Base-by-base conservation (phyloP, 2,797 vertebrate genomes). In the Thalassophryne amazonica region DNA sequence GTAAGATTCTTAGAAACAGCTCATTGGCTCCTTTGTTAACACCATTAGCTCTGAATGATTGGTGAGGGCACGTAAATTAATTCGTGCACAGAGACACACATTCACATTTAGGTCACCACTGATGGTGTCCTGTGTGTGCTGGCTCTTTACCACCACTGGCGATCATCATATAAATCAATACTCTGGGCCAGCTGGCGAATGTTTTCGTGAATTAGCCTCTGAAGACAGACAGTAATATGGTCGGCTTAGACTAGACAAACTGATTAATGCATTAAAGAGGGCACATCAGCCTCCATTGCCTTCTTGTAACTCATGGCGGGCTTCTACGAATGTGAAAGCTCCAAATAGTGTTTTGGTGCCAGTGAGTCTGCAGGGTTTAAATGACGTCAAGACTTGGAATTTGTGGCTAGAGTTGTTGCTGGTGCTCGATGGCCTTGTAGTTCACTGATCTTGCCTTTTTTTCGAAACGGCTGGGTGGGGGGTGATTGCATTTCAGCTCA, bases 111-210 rank as follows among this genome's bases (percentile, higher is more conserved):
- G 59, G 53, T 79, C 72, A 65, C 74, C 56, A 68, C 27, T 58
- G 49, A 69, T 53, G 62, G 68, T 63, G 60, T 78, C 59, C 73
- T 79, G 75, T 69, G 69, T 49, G 63, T 54, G 60, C 80, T 66
- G 76, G 78, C 69, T 73, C 76, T 76, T 77, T 80, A 59, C 74
- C 73, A 76, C 62, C 59, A 74, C 80, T 85, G 69, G 60, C 75
- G 83, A 86, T 87, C 83, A 80, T 84, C 80, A 72, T 69, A 84
- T 87, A 86, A 88, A 86, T 88, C 86, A 83, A 86, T 89, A 85
- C 53, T 62, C 60, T 19, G 56, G 83, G 84, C 83, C 82, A 86
- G 85, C 86, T 90, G 88, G 88, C 70, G 78, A 86, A 67, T 79
- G 87, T 90, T 86, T 88, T 85, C 75, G 7, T 66, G 59, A 80